Conservation (phyloP, 2,888 invertebrate genomes). For the Ennomos fuscantarius region DNA sequence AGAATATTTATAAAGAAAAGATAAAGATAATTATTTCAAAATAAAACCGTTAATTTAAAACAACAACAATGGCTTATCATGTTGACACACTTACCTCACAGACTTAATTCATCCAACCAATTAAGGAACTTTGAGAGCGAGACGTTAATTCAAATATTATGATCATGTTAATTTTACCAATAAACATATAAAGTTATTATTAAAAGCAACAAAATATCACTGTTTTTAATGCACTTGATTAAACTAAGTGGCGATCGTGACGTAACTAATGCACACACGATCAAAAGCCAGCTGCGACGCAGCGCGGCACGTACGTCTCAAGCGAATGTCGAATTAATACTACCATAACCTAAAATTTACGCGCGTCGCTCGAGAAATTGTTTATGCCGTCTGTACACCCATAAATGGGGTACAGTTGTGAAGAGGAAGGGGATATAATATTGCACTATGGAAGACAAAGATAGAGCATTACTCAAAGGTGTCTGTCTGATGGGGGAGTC, state of each 20-base stretch:
- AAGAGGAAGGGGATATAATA: slow-evolving; percentile 58
- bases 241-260: slow-evolving; percentile 69
- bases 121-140: slow-evolving; percentile 38
- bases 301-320: slow-evolving; percentile 63
- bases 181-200: slow-evolving; percentile 24
- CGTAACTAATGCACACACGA: slow-evolving; percentile 61
- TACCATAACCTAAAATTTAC: slow-evolving; percentile 83
- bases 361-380: slow-evolving; percentile 76
- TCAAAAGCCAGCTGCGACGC: slow-evolving; percentile 43
- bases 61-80: slow-evolving; percentile 35
- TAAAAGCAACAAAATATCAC: slow-evolving; percentile 41
- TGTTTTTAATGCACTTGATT: slow-evolving; percentile 66
- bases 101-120: slow-evolving; percentile 55
- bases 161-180: slow-evolving; percentile 16
- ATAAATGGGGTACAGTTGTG: slow-evolving; percentile 74
- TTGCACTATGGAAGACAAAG: slow-evolving; percentile 52
- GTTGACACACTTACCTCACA: slow-evolving; percentile 48
- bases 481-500: slow-evolving; percentile 57
- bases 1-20: slow-evolving; percentile 6
- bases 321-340: slow-evolving; percentile 77
- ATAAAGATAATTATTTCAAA: slow-evolving; percentile 17
- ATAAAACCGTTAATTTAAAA: slow-evolving; percentile 33
- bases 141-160: slow-evolving; percentile 53
- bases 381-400: slow-evolving; percentile 74
- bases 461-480: slow-evolving; percentile 58